Evolutionary conservation across 2,888 invertebrate species (phyloP).

Genomic region (Sinopyrophorus schimmeli): DNA sequence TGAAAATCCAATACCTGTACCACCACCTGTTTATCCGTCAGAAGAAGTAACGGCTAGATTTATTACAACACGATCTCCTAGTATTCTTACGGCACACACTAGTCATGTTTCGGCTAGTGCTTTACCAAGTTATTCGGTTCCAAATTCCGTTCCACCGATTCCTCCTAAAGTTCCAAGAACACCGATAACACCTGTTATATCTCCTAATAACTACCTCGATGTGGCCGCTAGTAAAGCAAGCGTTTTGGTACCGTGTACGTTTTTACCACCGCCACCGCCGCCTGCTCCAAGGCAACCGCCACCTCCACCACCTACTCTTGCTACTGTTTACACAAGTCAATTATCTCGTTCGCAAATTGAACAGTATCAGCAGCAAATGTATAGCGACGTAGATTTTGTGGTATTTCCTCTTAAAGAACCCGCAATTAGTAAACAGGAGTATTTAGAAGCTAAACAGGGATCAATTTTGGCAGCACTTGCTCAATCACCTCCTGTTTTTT

Average conservation of each 20-base stretch:
- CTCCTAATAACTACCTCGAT: constrained; percentile 66
- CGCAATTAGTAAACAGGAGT: constrained; percentile 86
- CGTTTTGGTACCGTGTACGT: constrained; percentile 57
- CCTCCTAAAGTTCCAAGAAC: constrained; percentile 56
- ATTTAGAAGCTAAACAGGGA: constrained; percentile 84
- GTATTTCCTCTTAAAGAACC: constrained; percentile 90
- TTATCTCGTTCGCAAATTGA: constrained; percentile 77
- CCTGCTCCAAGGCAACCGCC: constrained; percentile 66
- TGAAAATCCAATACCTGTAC: constrained; percentile 55
- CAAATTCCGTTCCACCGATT: constrained; percentile 52
- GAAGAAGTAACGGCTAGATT: constrained; percentile 77
- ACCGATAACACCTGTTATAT: constrained; percentile 56
- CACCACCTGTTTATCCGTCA: constrained; percentile 63
- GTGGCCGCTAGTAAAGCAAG: constrained; percentile 61
- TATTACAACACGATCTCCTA: constrained; percentile 76
- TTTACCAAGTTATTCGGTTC: constrained; percentile 62
- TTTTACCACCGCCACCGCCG: constrained; percentile 67
- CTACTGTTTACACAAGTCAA: constrained; percentile 72
- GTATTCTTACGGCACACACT: constrained; percentile 75
- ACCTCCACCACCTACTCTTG: constrained; percentile 68
- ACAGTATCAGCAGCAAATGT: constrained; percentile 85
- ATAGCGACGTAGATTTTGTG: constrained; percentile 90
- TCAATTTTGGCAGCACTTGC: constrained; percentile 69
- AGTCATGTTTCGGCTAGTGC: constrained; percentile 68
- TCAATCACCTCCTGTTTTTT: constrained; percentile 73